Evolutionary conservation across 2,888 invertebrate species (phyloP).

Genomic region (Idaea biselata): DNA sequence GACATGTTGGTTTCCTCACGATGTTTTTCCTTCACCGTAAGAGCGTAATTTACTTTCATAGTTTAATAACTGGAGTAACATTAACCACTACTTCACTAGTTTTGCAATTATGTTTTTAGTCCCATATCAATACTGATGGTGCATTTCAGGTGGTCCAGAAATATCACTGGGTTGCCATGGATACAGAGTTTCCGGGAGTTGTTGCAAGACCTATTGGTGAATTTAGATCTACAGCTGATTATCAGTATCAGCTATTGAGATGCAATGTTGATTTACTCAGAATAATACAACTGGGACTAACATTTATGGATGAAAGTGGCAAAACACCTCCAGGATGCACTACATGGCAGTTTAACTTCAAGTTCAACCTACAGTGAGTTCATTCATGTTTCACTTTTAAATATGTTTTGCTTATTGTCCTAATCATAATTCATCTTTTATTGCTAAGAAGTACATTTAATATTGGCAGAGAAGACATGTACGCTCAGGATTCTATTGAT

Average conservation of each 20-base stretch:
- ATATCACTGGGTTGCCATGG: slow-evolving; percentile 94
- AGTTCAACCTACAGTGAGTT: slow-evolving; percentile 96
- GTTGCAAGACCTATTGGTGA: slow-evolving; percentile 98
- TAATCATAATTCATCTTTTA: slow-evolving; percentile 16
- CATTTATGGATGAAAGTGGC: slow-evolving; percentile 98
- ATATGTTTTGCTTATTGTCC: not conserved
- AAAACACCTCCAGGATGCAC: slow-evolving; percentile 96
- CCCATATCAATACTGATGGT: not conserved
- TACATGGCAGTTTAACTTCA: slow-evolving; percentile 99
- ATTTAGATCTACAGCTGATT: slow-evolving; percentile 94
- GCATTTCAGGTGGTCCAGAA: slow-evolving; percentile 85
- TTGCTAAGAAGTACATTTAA: not conserved
- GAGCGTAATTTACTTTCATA: too few species aligned
- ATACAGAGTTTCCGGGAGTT: slow-evolving; percentile 99
- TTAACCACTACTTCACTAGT: too few species aligned
- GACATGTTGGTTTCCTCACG: too few species aligned
- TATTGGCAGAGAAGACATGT: slow-evolving; percentile 94
- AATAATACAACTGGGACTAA: slow-evolving; percentile 97
- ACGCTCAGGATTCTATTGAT: slow-evolving; percentile 99
- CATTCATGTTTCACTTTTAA: not conserved
- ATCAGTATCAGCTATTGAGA: slow-evolving; percentile 94
- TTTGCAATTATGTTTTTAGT: too few species aligned
- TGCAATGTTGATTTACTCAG: slow-evolving; percentile 99
- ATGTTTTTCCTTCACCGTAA: too few species aligned
- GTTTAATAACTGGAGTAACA: too few species aligned